These are phyloP conservation scores for Hermaeophaga mercurialis DNA, from an alignment of 2,888 invertebrate genomes.

Conservation along the genomic window DNA sequence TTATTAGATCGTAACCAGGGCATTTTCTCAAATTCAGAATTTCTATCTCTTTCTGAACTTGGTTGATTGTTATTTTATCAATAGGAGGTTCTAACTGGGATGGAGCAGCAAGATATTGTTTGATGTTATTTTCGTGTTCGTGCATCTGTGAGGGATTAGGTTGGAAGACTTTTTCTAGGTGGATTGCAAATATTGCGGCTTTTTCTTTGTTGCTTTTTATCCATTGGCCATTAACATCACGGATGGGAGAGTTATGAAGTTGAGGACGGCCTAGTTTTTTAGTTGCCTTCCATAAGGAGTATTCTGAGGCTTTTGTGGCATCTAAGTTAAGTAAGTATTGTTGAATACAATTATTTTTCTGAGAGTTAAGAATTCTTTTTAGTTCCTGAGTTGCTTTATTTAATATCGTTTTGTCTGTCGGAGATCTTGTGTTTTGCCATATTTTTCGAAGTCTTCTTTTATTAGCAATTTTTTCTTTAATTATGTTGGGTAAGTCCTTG, in stretches of 20 bases:
- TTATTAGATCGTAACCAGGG: too few species aligned
- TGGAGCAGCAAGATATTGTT: neutral
- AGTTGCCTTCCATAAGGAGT: conserved; percentile 18
- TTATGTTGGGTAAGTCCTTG: neutral
- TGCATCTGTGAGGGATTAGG: neutral
- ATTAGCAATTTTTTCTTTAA: neutral
- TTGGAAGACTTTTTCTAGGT: neutral
- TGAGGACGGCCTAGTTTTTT: conserved; percentile 9
- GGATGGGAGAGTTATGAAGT: conserved; percentile 7
- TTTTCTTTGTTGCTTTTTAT: neutral
- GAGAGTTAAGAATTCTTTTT: neutral
- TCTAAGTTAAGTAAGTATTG: neutral
- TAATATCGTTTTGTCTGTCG: neutral
- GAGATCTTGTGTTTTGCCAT: neutral
- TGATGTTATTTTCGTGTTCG: too few species aligned
- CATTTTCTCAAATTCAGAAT: too few species aligned
- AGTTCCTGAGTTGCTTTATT: neutral
- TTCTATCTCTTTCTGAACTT: neutral
- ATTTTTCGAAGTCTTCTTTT: neutral
- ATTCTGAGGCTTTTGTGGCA: conserved; percentile 10
- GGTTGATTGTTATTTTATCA: too few species aligned
- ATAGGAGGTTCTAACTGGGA: too few species aligned
- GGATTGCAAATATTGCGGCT: neutral
- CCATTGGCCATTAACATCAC: neutral
- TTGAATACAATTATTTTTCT: neutral